Percentiles rank a stretch among this genome's conserved stretches.
phyloP scores from a whole-genome alignment of 1,140 invertebrate genomes.

The Drosophila subpulchrella region DNA sequence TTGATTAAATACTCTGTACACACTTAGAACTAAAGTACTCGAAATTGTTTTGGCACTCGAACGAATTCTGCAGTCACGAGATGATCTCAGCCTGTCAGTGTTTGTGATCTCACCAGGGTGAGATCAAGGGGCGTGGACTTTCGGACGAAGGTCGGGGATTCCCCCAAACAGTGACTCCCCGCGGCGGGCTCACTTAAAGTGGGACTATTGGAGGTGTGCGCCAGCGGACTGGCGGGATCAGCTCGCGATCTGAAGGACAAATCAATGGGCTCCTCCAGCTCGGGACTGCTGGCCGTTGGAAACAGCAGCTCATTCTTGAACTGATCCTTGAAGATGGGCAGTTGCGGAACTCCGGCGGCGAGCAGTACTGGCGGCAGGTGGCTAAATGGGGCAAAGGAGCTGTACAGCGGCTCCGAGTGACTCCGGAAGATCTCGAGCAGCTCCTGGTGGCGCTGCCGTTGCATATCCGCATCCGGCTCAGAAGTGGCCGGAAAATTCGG shows the following conservation, averaged over 20 bases:
- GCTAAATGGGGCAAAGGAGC: constrained; percentile 71
- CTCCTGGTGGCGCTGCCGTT: constrained; percentile 71
- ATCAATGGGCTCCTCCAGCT: constrained; percentile 91
- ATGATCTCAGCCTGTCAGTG: constrained; percentile 64
- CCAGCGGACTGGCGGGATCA: constrained; percentile 44
- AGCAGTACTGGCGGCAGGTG: constrained; percentile 58
- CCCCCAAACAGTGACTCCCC: constrained; percentile 37
- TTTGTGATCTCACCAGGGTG: constrained; percentile 85
- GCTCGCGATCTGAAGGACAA: constrained; percentile 88
- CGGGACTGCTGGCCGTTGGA: constrained; percentile 64
- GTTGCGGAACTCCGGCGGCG: constrained; percentile 46
- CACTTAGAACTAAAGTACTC: constrained; percentile 34
- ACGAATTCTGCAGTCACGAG: constrained; percentile 50
- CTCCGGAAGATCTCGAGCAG: constrained; percentile 78
- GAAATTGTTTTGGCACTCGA: constrained; percentile 56
- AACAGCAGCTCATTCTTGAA: constrained; percentile 55
- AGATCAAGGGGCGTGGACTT: constrained; percentile 88
- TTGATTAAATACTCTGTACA: constrained; percentile 18
- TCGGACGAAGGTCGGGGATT: constrained; percentile 57
- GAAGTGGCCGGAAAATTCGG: constrained; percentile 50
- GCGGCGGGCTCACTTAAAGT: constrained; percentile 55
- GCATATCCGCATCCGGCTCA: constrained; percentile 52
- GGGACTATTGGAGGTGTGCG: constrained; percentile 49
- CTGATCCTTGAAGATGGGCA: constrained; percentile 66
- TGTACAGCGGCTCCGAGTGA: constrained; percentile 77